A percentile compares a stretch with the other conserved stretches of the same genome.
These are phyloP conservation scores for Cyrtorhinus lividipennis DNA, from an alignment of 1,140 invertebrate species.

Conservation along the genomic window DNA sequence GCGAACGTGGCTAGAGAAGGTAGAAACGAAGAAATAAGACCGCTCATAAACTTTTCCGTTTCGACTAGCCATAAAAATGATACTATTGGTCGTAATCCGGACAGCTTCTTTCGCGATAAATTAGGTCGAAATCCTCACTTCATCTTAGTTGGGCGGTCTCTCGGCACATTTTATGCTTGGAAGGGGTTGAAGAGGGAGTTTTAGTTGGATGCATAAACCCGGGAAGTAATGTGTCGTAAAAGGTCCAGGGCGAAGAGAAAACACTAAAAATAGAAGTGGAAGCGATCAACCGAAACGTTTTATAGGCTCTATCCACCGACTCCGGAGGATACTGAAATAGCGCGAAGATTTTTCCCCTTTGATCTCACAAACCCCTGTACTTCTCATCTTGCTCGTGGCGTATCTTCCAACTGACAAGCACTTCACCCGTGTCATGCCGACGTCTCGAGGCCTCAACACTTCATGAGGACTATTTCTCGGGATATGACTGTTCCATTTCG, in stretches of 20 bases:
- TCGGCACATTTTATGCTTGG: too few relatives aligned
- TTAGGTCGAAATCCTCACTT: background rate
- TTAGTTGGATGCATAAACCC: background rate
- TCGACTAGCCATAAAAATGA: background rate
- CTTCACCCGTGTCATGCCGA: background rate
- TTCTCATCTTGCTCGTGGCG: too few relatives aligned
- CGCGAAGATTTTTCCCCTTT: background rate
- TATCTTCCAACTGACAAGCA: background rate
- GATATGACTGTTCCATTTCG: background rate
- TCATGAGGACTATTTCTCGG: background rate
- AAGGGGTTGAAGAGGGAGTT: background rate
- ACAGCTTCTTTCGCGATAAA: background rate
- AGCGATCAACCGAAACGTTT: background rate
- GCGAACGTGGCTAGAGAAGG: too few relatives aligned
- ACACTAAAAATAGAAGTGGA: background rate
- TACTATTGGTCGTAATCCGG: background rate
- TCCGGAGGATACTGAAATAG: background rate
- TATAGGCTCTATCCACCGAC: background rate
- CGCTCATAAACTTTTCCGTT: background rate
- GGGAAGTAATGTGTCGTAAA: background rate
- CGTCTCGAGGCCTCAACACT: background rate
- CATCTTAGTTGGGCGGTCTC: too few relatives aligned
- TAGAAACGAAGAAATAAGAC: background rate
- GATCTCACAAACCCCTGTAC: background rate
- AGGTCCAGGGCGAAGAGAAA: background rate